Base-by-base conservation (phyloP, 1,140 invertebrate species). In the Drosophila willistoni region DNA sequence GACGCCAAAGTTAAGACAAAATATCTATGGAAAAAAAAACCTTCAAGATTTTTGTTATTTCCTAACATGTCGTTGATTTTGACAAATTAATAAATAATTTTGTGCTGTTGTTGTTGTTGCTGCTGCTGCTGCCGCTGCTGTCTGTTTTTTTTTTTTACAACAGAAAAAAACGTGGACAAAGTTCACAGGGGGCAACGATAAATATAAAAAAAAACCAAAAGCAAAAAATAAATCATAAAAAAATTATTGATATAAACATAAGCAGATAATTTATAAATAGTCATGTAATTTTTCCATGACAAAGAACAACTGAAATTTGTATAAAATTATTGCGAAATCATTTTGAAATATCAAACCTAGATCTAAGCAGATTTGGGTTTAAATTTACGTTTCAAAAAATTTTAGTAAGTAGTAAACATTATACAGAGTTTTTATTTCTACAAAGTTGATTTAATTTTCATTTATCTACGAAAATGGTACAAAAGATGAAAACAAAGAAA, bases 21-120 rank as follows among this genome's bases (percentile, higher is more conserved):
- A 51, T 14, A 34, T 17, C 9, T 19, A 19, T 10, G 68, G 51
- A 68, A 68, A 55, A 68, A 77, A 76, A 77, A 71, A 63, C 73
- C 67, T 63, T 55, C 44, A 36, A 70, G 36, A 61, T 60, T 65
- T 29, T 76, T 39, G 44, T 36, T 56, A 60, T 78, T 78, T 78
- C 76, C 75, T 78, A 78, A 78, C 76, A 64, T 78, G 60, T 78
- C 47, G 61, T 78, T 78, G 68, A 72, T 64, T 78, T 78, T 78
- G 75, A 78, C 76, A 78, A 78, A 78, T 78, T 78, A 78, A 78
- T 78, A 78, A 72, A 78, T 78, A 75, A 77, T 71, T 78, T 73
- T 54, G 22, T 44, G 63, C 22, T 66, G 68, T 72, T 42, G 63
- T 55, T 68, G 44, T 51, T 64, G 36, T 22, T 63, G 42, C 34